These are phyloP conservation scores for Stomatorhinus ivindoensis DNA, from an alignment of 2,113 vertebrate genomes.

Conservation along the genomic window DNA sequence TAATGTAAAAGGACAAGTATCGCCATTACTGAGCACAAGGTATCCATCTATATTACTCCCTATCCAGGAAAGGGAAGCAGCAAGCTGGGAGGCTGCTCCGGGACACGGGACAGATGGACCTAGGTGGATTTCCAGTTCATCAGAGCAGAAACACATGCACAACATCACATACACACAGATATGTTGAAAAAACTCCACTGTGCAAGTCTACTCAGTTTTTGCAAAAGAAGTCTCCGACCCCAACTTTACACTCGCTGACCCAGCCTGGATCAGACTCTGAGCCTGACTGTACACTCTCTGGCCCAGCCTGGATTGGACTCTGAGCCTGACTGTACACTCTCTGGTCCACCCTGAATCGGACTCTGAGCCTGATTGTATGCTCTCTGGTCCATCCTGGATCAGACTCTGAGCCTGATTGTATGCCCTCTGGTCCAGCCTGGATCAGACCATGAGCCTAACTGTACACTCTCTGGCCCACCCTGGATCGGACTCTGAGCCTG, in stretches of 20 bases:
- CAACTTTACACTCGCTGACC: rapidly evolving
- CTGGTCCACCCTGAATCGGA: background rate
- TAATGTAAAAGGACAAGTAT: background rate
- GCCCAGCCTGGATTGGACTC: too few species aligned
- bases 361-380: background rate
- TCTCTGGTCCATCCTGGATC: background rate
- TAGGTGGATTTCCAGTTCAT: background rate
- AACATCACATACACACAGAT: background rate
- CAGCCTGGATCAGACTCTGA: background rate
- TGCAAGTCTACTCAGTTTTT: background rate
- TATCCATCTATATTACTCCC: background rate
- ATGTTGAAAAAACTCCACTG: background rate
- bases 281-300: background rate
- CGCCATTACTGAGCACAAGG: background rate
- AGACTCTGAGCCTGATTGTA: background rate
- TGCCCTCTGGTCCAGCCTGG: background rate
- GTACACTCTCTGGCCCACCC: background rate
- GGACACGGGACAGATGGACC: background rate
- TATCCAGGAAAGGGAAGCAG: background rate
- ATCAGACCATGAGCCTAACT: background rate
- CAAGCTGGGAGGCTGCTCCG: background rate
- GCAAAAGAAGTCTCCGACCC: background rate
- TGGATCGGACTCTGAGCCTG: background rate
- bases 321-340: too few species aligned
- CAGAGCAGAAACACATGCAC: background rate